phyloP scores from a whole-genome alignment of 2,888 invertebrate genomes.

The Eumerus sabulonum region DNA sequence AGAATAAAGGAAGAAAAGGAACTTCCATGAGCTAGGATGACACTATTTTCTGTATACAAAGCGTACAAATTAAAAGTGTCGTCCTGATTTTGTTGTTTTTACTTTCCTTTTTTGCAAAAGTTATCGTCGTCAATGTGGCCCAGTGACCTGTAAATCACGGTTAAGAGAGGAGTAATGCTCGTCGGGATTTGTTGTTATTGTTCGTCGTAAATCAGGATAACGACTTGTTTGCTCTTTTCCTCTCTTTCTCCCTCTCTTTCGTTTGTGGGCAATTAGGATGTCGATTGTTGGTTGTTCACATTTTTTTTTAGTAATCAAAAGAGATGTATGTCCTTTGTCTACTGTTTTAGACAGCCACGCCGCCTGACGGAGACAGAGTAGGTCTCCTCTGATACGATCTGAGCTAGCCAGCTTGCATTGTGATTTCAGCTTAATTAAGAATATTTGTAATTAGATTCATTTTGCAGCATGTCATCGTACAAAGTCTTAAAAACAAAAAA shows the following conservation, averaged over 20 bases:
- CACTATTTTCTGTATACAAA: slow-evolving; percentile 44
- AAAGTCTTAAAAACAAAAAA: too few species aligned
- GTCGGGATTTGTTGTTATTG: slow-evolving; percentile 65
- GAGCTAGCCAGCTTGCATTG: slow-evolving; percentile 40
- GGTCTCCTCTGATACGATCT: too few species aligned
- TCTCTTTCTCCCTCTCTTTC: slow-evolving; percentile 41
- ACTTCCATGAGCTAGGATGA: slow-evolving; percentile 45
- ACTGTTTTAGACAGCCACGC: not conserved
- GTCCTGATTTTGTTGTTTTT: slow-evolving; percentile 2
- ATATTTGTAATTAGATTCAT: slow-evolving; percentile 74
- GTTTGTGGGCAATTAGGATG: slow-evolving; percentile 64
- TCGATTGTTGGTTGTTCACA: slow-evolving; percentile 26
- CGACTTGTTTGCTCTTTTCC: slow-evolving; percentile 29
- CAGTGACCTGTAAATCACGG: slow-evolving; percentile 64
- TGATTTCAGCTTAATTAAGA: slow-evolving; percentile 74
- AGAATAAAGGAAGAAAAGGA: not conserved
- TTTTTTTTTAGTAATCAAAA: slow-evolving; percentile 48
- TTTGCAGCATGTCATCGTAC: slow-evolving; percentile 37
- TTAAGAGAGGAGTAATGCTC: slow-evolving; percentile 60
- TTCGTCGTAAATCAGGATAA: slow-evolving; percentile 67
- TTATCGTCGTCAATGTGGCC: slow-evolving; percentile 21
- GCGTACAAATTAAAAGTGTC: slow-evolving; percentile 66
- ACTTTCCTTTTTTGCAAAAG: not conserved
- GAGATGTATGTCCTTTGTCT: not conserved
- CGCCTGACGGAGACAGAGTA: not conserved